Conservation (phyloP, 2,797 vertebrate genomes). For the Mormyrus proboscirostris region DNA sequence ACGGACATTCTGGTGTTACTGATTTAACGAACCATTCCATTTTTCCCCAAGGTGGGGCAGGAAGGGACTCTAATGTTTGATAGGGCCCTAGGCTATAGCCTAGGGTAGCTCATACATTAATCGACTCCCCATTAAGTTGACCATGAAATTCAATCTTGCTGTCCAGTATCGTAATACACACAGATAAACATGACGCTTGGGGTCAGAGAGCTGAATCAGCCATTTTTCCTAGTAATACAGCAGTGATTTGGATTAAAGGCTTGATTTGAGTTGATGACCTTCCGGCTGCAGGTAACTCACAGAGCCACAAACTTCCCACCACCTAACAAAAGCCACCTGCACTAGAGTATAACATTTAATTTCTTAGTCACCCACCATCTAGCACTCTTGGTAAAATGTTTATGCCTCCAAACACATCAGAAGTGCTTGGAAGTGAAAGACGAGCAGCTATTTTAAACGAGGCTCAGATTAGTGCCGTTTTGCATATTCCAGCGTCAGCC, state of each 20-base stretch:
- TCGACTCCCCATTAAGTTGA: neutral
- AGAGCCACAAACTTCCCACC: neutral
- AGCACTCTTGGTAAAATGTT: neutral
- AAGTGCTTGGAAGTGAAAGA: neutral
- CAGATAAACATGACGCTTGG: neutral
- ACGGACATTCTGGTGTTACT: neutral
- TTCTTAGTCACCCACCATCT: neutral
- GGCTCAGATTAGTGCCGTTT: neutral
- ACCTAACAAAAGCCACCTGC: neutral
- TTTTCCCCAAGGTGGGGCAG: neutral
- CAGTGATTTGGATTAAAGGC: neutral
- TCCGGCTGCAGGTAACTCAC: neutral
- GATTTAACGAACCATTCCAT: neutral
- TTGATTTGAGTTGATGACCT: neutral
- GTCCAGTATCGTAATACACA: neutral
- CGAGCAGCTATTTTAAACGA: neutral
- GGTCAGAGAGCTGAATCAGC: neutral
- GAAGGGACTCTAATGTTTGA: neutral
- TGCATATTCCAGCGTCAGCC: neutral
- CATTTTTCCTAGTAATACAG: neutral
- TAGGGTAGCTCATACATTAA: neutral
- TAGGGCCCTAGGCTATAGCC: neutral
- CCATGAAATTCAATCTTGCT: neutral
- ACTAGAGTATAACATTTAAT: neutral
- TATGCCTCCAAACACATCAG: neutral